Percentiles rank a stretch among this genome's conserved stretches.
phyloP scores from a whole-genome alignment of 2,888 invertebrate genomes.

The Mesochorus sp. region DNA sequence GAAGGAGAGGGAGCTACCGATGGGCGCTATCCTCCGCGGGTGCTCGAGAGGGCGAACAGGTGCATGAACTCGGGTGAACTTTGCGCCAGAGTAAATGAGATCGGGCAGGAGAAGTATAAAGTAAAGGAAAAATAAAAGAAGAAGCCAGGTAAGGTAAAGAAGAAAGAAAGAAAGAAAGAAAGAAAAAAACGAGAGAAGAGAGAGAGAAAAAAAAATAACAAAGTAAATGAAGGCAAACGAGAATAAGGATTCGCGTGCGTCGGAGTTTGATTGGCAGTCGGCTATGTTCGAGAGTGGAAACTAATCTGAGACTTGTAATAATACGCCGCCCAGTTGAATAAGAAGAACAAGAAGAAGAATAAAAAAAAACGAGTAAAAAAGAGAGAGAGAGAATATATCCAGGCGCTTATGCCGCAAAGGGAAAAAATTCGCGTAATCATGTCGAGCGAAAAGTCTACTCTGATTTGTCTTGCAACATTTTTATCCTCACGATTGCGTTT shows the following conservation, averaged over 20 bases:
- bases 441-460: too few species aligned
- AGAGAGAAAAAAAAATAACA: neutral
- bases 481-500: too few species aligned
- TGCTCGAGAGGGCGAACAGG: slow-evolving; percentile 41
- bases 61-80: slow-evolving; percentile 60
- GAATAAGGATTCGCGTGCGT: slow-evolving; percentile 17
- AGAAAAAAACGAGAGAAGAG: neutral
- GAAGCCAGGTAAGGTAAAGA: neutral
- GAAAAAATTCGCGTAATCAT: too few species aligned
- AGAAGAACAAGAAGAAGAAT: too few species aligned
- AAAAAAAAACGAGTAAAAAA: too few species aligned
- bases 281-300: slow-evolving; percentile 12
- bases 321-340: neutral
- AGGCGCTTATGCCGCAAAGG: too few species aligned
- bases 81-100: slow-evolving; percentile 48
- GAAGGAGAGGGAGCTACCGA: too few species aligned
- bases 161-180: slow-evolving; percentile 3
- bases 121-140: neutral
- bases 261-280: slow-evolving; percentile 24
- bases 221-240: slow-evolving; percentile 17
- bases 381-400: neutral
- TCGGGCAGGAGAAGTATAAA: slow-evolving; percentile 19
- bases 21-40: neutral
- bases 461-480: too few species aligned
- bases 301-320: slow-evolving; percentile 13